Evolutionary conservation across 37 sponge, comb jelly and placozoan species (phyloP).

Genomic region (Chondrilla cf. caribensis): DNA sequence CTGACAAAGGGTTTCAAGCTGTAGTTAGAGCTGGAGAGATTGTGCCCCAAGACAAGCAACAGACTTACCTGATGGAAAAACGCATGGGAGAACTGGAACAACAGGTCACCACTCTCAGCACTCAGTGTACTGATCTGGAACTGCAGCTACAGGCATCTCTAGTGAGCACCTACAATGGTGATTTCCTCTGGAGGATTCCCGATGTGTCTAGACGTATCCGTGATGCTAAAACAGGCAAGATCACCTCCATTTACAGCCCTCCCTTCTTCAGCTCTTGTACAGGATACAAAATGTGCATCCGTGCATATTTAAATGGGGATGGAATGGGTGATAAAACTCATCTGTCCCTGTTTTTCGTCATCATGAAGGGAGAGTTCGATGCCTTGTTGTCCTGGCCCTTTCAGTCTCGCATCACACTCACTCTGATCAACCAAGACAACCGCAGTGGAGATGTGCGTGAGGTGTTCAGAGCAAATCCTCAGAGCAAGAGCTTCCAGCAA

Average conservation of each 20-base stretch:
- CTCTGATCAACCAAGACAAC: conserved; percentile 19
- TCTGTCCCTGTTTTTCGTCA: conserved; percentile 77
- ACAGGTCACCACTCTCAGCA: conserved; percentile 17
- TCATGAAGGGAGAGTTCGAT: conserved; percentile 75
- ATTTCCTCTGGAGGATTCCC: conserved; percentile 80
- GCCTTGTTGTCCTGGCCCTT: conserved; percentile 29
- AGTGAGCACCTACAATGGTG: conserved; percentile 78
- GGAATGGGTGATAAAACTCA: conserved; percentile 78
- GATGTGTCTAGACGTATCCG: conserved; percentile 59
- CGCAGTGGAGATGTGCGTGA: conserved; percentile 10
- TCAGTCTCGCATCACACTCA: conserved; percentile 4
- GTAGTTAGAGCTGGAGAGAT: too few relatives aligned
- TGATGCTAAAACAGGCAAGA: conserved; percentile 64
- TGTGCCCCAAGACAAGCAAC: too few relatives aligned
- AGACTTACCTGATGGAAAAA: background rate
- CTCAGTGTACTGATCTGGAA: conserved; percentile 62
- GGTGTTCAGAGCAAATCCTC: conserved; percentile 10
- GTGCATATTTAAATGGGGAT: conserved; percentile 84
- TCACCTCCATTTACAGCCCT: conserved; percentile 79
- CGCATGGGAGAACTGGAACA: conserved; percentile 47
- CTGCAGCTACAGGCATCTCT: conserved; percentile 77
- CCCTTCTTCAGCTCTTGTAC: conserved; percentile 71
- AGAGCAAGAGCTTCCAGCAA: conserved; percentile 42
- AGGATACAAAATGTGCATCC: conserved; percentile 88
- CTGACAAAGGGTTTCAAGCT: too few relatives aligned